Base-by-base conservation (phyloP, 1,140 invertebrate species). In the Atopsyche davidsoni region DNA sequence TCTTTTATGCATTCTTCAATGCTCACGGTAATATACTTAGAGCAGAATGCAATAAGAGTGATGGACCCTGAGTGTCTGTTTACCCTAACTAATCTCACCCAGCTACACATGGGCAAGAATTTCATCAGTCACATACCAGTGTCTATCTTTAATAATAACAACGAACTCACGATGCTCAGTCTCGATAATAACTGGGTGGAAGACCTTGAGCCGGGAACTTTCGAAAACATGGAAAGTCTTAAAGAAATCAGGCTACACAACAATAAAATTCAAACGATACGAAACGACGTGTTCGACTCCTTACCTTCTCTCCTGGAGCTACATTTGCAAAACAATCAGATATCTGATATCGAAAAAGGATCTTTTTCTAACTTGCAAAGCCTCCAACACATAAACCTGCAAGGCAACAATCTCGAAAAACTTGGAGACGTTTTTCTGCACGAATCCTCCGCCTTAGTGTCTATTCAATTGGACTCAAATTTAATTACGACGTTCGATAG, bases 101-200 rank as follows among this genome's bases (percentile, higher is more conserved):
- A 93, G 71, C 69, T 94, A 3, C 86, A 92, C 64, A 74, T 95
- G 52, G 86, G 87, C 62, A 85, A 85, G 53, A 95, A 95, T 67
- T 92, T 88, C 64, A 82, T 94, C 54, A 79, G 81, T 24, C 77
- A 77, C 31, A 75, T 94, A 48, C 86, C 88, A 4, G 71, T 74
- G 16, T 79, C 82, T 51, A 74, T 92, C 58, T 86, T 94, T 60
- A 73, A 80, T 45, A 75, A 79, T 53, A 89, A 86, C 62, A 72
- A 74, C 34, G 85, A 83, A 59, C 73, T 94, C 10, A 82, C 84
- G 4, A 87, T 87, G 3, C 70, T 98, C 25, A 95, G 89, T 55
- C 68, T 97, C 58, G 92, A 96, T 72, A 86, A 89, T 58, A 98
- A 97, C 73, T 81, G 83, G 66, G 87, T 98, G 32, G 75, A 76